Conservation (phyloP, 2,888 invertebrate species). For the Pristionchus exspectatus region DNA sequence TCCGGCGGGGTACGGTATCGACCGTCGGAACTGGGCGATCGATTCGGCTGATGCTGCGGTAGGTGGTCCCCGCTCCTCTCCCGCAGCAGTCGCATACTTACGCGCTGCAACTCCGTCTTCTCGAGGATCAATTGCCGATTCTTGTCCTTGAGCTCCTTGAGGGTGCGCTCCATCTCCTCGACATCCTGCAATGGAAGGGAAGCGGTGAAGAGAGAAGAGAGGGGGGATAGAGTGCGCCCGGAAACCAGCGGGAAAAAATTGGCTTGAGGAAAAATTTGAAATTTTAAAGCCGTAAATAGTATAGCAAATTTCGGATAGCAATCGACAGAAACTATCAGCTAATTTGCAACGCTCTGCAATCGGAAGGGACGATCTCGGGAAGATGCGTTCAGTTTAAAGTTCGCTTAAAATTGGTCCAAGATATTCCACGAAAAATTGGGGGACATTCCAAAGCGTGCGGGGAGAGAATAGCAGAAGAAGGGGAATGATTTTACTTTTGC, state of each 20-base stretch:
- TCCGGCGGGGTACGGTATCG: background rate
- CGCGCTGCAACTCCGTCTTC: conserved; percentile 79
- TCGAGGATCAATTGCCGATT: conserved; percentile 77
- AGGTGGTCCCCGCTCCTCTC: background rate
- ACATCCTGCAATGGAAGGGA: conserved; percentile 51
- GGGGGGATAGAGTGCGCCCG: too few species aligned
- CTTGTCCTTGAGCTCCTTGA: conserved; percentile 78
- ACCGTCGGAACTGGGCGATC: conserved; percentile 26
- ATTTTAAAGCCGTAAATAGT: too few species aligned
- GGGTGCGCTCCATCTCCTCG: conserved; percentile 79
- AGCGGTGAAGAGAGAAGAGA: background rate
- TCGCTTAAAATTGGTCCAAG: too few species aligned
- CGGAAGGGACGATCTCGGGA: too few species aligned
- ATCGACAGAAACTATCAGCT: too few species aligned
- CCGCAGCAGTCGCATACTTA: conserved; percentile 56
- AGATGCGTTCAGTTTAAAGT: too few species aligned
- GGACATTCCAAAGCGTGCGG: too few species aligned
- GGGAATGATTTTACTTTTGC: background rate
- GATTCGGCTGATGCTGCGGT: background rate
- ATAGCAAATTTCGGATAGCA: too few species aligned
- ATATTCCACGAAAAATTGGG: too few species aligned
- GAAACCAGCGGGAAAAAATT: background rate
- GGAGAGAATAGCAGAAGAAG: background rate
- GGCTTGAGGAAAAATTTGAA: too few species aligned
- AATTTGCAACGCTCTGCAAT: too few species aligned